Base-by-base conservation (phyloP, 2,797 vertebrate species). In the Loriculus beryllinus region DNA sequence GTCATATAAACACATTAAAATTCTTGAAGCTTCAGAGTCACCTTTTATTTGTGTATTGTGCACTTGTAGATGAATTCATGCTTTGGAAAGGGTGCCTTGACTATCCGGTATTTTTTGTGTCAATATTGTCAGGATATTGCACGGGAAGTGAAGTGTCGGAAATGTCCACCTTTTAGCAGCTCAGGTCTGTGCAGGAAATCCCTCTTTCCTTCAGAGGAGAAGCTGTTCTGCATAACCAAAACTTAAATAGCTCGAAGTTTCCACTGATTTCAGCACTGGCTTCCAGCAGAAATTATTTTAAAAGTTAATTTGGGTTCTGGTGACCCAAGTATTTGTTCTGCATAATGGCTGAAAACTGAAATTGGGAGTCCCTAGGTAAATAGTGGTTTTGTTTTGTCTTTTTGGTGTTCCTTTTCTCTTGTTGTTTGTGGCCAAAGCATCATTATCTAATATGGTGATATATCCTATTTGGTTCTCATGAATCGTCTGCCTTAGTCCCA, bases 231-330 rank as follows among this genome's bases (percentile, higher is more conserved):
- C 0, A 0, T 81, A 83, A 62, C 54, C 9, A 78, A 54, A 92
- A 62, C 39, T 70, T 48, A 40, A 40, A 40, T 5, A 60, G 43
- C 25, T 84, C 29, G 6, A 92, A 77, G 33, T 76, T 94, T 94
- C 59, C 39, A 9, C 10, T 79, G 12, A 76, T 47, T 76, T 74
- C 51, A 72, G 43, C 25, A 7, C 31, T 54, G 39, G 20, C 52
- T 96, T 93, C 49, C 49, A 87, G 52, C 45, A 86, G 72, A 92
- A 80, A 20, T 49, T 14, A 45, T 67, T 90, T 69, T 64, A 29
- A 21, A 57, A 68, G 14, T 88, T 90, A 14, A 8, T 54, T 70
- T 94, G 39, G 20, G 7, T 70, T 89, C 33, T 65, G 33, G 33
- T 64, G 26, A 78, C 57, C 26, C 3, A 2, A 42, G 14, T 85